Evolutionary conservation across 2,797 vertebrate genomes (phyloP).

Genomic region (Iguana delicatissima): DNA sequence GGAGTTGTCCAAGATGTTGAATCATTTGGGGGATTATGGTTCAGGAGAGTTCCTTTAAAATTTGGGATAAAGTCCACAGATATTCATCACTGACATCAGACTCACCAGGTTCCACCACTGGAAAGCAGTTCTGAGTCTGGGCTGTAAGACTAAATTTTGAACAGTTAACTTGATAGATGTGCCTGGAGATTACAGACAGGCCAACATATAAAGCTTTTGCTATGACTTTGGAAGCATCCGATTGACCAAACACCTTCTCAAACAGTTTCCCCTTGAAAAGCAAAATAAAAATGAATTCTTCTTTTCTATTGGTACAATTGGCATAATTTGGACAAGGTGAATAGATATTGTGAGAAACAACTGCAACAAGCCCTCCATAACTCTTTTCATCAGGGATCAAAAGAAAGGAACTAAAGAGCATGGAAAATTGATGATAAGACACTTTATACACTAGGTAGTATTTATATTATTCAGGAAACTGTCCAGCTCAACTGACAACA

Average conservation of each 20-base stretch:
- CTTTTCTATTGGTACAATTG: not conserved
- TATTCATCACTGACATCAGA: too few species aligned
- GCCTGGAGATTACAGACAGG: slow-evolving; percentile 64
- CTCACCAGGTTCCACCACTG: too few species aligned
- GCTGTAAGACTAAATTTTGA: slow-evolving; percentile 56
- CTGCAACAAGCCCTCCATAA: slow-evolving; percentile 61
- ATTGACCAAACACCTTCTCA: slow-evolving; percentile 41
- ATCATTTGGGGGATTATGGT: too few species aligned
- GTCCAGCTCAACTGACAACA: slow-evolving; percentile 62
- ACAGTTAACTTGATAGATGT: slow-evolving; percentile 64
- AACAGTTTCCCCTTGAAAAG: not conserved
- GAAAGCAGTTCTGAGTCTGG: not conserved
- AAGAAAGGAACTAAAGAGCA: slow-evolving; percentile 65
- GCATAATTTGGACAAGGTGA: slow-evolving; percentile 57
- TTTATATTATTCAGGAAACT: slow-evolving; percentile 61
- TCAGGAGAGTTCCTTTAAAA: too few species aligned
- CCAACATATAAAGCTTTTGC: slow-evolving; percentile 64
- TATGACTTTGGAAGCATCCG: slow-evolving; percentile 47
- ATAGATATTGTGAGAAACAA: slow-evolving; percentile 49
- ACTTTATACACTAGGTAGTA: slow-evolving; percentile 55
- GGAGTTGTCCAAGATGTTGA: too few species aligned
- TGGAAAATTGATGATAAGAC: slow-evolving; percentile 60
- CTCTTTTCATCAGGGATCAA: slow-evolving; percentile 73
- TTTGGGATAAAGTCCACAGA: too few species aligned
- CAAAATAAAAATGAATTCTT: not conserved